A percentile compares a stretch with the other conserved stretches of the same genome.
Conservation (phyloP, 2,888 invertebrate genomes). For the Diarsia brunnea region DNA sequence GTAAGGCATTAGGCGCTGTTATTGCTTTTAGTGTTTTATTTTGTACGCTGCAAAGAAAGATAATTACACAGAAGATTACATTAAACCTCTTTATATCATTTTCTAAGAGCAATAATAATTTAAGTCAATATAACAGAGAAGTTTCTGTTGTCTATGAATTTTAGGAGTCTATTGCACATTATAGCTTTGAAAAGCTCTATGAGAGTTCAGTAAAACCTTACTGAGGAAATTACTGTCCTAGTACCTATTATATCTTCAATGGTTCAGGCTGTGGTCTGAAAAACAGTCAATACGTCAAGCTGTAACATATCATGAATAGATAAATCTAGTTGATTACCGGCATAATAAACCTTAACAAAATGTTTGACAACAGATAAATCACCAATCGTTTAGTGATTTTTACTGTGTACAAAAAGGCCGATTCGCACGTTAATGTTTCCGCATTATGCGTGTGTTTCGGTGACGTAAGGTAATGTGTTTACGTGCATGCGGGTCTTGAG, state of each 20-base stretch:
- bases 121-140: neutral
- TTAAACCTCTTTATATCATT: conserved; percentile 4
- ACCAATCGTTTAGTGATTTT: conserved; percentile 56
- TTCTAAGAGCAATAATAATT: neutral
- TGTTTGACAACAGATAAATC: conserved; percentile 32
- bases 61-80: conserved; percentile 34
- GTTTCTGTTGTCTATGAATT: neutral
- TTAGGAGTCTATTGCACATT: neutral
- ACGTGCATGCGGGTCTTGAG: conserved; percentile 73
- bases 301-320: neutral
- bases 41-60: conserved; percentile 10
- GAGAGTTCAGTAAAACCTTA: too few species aligned
- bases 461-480: conserved; percentile 71
- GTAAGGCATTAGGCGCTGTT: conserved; percentile 16
- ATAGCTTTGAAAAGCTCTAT: neutral
- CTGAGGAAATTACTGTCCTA: neutral
- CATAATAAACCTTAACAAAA: conserved; percentile 3
- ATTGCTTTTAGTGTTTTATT: conserved; percentile 20
- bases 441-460: conserved; percentile 69
- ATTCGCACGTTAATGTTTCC: conserved; percentile 74
- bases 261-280: neutral
- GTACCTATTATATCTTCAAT: neutral
- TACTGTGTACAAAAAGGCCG: conserved; percentile 65
- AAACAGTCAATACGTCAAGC: neutral
- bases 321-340: conserved; percentile 4